Evolutionary conservation across 2,797 vertebrate genomes (phyloP).

Genomic region (Sebastes minor): DNA sequence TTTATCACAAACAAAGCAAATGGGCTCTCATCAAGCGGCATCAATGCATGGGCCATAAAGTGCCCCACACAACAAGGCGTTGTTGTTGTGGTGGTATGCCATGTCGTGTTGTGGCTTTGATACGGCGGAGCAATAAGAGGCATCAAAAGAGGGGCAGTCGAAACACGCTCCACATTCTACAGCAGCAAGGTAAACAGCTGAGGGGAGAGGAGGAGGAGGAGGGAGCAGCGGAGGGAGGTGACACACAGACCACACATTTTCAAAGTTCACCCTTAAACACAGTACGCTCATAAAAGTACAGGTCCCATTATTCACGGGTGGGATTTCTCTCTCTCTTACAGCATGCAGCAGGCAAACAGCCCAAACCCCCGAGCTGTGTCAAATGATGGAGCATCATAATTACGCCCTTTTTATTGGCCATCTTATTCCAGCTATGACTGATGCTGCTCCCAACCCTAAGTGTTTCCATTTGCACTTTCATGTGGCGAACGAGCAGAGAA

Average conservation of each 20-base stretch:
- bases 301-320: slow-evolving; percentile 82
- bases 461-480: slow-evolving; percentile 86
- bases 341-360: slow-evolving; percentile 70
- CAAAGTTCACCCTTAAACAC: slow-evolving; percentile 81
- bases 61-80: slow-evolving; percentile 43
- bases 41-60: slow-evolving; percentile 39
- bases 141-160: slow-evolving; percentile 48
- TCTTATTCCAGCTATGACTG: slow-evolving; percentile 85
- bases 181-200: slow-evolving; percentile 75
- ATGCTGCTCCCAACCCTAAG: slow-evolving; percentile 83
- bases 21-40: slow-evolving; percentile 41
- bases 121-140: slow-evolving; percentile 43
- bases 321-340: slow-evolving; percentile 70
- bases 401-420: slow-evolving; percentile 85
- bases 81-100: slow-evolving; percentile 53
- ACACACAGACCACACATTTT: slow-evolving; percentile 84
- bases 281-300: slow-evolving; percentile 76
- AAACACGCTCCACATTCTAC: slow-evolving; percentile 53
- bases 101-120: slow-evolving; percentile 58
- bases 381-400: slow-evolving; percentile 86
- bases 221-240: slow-evolving; percentile 47
- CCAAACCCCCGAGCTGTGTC: slow-evolving; percentile 79
- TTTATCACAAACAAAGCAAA: slow-evolving; percentile 58
- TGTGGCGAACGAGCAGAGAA: slow-evolving; percentile 78
- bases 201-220: slow-evolving; percentile 21